Evolutionary conservation across 2,888 invertebrate species (phyloP).

Genomic region (Gymnoscelis rufifasciata): DNA sequence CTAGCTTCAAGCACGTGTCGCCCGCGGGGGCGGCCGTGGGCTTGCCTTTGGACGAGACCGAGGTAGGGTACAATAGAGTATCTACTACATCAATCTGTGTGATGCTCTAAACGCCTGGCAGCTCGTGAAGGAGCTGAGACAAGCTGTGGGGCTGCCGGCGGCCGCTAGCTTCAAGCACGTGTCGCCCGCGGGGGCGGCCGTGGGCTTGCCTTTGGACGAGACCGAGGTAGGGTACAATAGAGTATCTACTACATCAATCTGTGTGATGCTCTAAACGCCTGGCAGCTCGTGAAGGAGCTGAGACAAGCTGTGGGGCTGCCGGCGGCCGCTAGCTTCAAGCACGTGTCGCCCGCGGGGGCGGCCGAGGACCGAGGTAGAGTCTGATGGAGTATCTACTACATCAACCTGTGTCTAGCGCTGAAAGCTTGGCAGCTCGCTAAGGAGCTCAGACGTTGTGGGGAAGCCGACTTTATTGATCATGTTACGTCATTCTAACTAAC

Average conservation of each 20-base stretch:
- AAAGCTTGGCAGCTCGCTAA: slow-evolving; percentile 98
- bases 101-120: slow-evolving; percentile 99
- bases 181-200: slow-evolving; percentile 97
- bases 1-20: slow-evolving; percentile 99
- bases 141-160: slow-evolving; percentile 89
- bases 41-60: slow-evolving; percentile 81
- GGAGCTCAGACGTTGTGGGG: slow-evolving; percentile 89
- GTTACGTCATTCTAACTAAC: too few relatives aligned
- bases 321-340: slow-evolving; percentile 98
- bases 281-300: slow-evolving; percentile 96
- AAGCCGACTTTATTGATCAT: too few relatives aligned
- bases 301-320: slow-evolving; percentile 88
- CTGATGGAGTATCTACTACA: slow-evolving; percentile 73
- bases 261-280: slow-evolving; percentile 97
- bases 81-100: slow-evolving; percentile 97
- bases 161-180: slow-evolving; percentile 99
- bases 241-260: slow-evolving; percentile 97
- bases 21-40: slow-evolving; percentile 99
- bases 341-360: slow-evolving; percentile 98
- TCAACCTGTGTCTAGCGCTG: slow-evolving; percentile 97
- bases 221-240: slow-evolving; percentile 13
- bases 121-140: slow-evolving; percentile 91
- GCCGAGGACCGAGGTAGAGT: slow-evolving; percentile 89
- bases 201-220: slow-evolving; percentile 87
- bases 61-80: too few relatives aligned